Percentiles rank a stretch among this genome's conserved stretches.
Evolutionary conservation across 2,113 vertebrate genomes (phyloP).

Genomic region (Sus scrofa): DNA sequence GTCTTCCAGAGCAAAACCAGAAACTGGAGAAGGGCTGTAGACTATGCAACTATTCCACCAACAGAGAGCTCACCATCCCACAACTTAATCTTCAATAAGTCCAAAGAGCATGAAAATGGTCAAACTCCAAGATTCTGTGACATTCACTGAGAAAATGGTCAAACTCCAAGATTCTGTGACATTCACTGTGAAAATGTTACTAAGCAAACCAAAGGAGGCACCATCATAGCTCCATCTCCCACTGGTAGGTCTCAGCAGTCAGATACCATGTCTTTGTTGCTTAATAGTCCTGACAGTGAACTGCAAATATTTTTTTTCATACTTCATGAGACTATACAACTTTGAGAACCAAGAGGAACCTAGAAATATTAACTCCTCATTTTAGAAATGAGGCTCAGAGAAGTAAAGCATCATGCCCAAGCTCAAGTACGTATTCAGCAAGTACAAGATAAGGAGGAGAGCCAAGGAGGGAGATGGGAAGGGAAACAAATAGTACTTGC

Average conservation of each 20-base stretch:
- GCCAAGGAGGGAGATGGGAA: background rate
- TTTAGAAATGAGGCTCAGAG: background rate
- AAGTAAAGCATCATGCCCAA: too few relatives aligned
- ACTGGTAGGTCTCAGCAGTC: background rate
- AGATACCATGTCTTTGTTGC: background rate
- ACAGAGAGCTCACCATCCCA: background rate
- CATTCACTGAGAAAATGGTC: background rate
- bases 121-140: background rate
- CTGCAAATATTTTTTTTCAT: background rate
- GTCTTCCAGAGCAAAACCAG: background rate
- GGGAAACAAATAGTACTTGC: background rate
- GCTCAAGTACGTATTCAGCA: background rate
- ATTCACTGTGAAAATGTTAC: background rate
- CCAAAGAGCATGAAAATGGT: background rate
- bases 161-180: background rate
- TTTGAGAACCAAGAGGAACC: background rate
- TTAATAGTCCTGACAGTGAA: background rate
- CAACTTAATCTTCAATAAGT: background rate
- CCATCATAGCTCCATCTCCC: background rate
- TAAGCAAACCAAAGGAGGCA: background rate
- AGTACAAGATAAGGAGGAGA: background rate
- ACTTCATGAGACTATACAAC: background rate
- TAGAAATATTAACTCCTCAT: background rate
- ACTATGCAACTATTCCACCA: background rate
- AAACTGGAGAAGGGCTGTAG: background rate